A percentile compares a stretch with the other conserved stretches of the same genome.
phyloP scores from a whole-genome alignment of 1,140 invertebrate genomes.

The Drosophila malerkotliana region DNA sequence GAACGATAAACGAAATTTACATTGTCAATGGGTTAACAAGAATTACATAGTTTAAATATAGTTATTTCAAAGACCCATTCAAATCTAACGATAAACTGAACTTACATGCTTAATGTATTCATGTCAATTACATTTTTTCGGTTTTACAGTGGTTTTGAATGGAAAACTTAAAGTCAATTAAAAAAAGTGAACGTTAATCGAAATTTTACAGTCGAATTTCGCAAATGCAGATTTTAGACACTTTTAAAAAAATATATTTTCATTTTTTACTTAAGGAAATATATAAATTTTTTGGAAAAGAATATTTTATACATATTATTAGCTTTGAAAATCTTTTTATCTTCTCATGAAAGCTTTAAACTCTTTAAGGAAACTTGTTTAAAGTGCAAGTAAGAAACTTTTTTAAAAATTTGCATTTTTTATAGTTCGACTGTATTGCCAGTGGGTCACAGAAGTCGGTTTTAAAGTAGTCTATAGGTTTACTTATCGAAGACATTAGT shows the following conservation, averaged over 20 bases:
- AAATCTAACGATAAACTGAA: slow-evolving; percentile 16
- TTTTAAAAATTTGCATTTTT: not conserved
- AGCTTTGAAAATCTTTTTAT: not conserved
- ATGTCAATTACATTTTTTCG: slow-evolving; percentile 9
- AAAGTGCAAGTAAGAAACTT: not conserved
- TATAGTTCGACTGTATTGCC: slow-evolving; percentile 17
- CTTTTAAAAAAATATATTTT: not conserved
- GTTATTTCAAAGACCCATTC: not conserved
- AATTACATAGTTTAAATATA: slow-evolving; percentile 27
- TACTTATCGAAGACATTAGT: slow-evolving; percentile 34
- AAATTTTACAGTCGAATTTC: slow-evolving; percentile 17
- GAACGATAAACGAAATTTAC: slow-evolving; percentile 58
- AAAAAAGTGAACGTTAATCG: slow-evolving; percentile 12
- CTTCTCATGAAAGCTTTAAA: too few species aligned
- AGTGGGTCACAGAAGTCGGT: slow-evolving; percentile 19
- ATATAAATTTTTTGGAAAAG: too few species aligned
- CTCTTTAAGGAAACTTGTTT: not conserved
- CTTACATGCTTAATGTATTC: slow-evolving; percentile 10
- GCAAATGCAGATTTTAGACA: not conserved
- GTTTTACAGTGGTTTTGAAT: slow-evolving; percentile 6
- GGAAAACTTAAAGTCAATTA: slow-evolving; percentile 11
- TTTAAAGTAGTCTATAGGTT: slow-evolving; percentile 31
- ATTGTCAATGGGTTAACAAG: slow-evolving; percentile 47
- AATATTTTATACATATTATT: too few species aligned
- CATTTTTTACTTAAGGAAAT: too few species aligned